Conservation (phyloP, 2,113 vertebrate species). For the Scalopus aquaticus region DNA sequence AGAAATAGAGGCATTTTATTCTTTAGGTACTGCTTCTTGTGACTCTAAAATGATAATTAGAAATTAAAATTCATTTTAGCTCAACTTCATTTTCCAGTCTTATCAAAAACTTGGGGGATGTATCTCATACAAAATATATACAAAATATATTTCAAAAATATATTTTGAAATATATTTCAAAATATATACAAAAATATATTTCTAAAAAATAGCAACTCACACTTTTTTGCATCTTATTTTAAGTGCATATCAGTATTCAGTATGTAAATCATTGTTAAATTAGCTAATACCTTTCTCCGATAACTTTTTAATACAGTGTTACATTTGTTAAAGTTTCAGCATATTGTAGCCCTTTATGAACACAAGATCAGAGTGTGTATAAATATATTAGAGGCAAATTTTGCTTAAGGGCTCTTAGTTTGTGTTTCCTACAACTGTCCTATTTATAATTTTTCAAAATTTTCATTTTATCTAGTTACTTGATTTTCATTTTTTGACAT, state of each 20-base stretch:
- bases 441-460: background rate
- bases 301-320: conserved; percentile 37
- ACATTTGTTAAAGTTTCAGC: background rate
- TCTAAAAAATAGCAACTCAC: background rate
- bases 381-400: background rate
- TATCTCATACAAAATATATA: background rate
- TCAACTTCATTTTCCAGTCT: background rate
- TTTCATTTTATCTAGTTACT: background rate
- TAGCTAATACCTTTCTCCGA: conserved; percentile 11
- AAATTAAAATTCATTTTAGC: background rate
- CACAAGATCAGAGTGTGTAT: background rate
- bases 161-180: conserved; percentile 30
- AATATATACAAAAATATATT: conserved; percentile 30
- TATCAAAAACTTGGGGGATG: conserved; percentile 18
- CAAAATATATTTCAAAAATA: conserved; percentile 1
- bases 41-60: background rate
- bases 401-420: background rate
- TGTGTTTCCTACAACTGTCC: background rate
- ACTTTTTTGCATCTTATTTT: background rate
- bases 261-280: conserved; percentile 2
- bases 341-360: background rate
- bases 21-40: background rate
- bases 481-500: conserved; percentile 22
- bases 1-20: background rate
- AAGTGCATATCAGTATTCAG: background rate